Conservation (phyloP, 2,797 vertebrate genomes). For the Rhinatrema bivittatum region DNA sequence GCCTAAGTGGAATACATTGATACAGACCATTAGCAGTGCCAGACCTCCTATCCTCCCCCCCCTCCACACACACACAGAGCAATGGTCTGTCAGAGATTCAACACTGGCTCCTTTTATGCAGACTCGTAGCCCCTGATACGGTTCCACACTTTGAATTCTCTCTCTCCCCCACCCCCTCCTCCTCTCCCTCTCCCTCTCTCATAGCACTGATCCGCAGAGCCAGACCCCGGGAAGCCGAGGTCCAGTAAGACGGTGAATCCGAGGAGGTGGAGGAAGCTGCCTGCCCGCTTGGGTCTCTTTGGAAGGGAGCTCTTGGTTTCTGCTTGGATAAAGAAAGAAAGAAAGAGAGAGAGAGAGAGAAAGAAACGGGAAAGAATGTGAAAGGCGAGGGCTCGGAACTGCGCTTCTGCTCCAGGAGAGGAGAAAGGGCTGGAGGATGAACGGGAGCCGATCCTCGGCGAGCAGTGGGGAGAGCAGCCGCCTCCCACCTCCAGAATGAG, state of each 20-base stretch:
- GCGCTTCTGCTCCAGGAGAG: slow-evolving; percentile 52
- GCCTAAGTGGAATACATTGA: slow-evolving; percentile 72
- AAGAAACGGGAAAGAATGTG: slow-evolving; percentile 25
- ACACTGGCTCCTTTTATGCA: no score
- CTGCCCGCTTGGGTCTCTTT: not conserved
- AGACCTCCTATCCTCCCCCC: slow-evolving; percentile 56
- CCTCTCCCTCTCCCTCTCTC: slow-evolving; percentile 32
- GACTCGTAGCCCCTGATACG: no score
- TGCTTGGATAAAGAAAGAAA: slow-evolving; percentile 23
- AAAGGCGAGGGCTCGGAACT: slow-evolving; percentile 59
- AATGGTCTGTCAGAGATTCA: slow-evolving; percentile 69
- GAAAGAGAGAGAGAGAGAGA: no score
- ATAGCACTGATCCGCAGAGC: slow-evolving; percentile 16
- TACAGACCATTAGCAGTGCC: slow-evolving; percentile 71
- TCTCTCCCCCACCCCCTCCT: slow-evolving; percentile 23
- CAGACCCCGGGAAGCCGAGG: slow-evolving; percentile 17
- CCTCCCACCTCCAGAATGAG: slow-evolving; percentile 62
- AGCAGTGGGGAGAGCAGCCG: slow-evolving; percentile 65
- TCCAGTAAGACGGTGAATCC: not conserved
- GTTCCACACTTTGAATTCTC: slow-evolving; percentile 40
- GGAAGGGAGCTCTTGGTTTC: slow-evolving; percentile 1
- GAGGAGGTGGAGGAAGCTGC: slow-evolving; percentile 3
- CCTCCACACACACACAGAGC: slow-evolving; percentile 68
- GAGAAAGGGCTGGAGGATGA: slow-evolving; percentile 58
- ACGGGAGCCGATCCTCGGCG: slow-evolving; percentile 62